These are phyloP conservation scores for Bathybates hornii DNA, from an alignment of 2,113 vertebrate species.

Conservation along the genomic window DNA sequence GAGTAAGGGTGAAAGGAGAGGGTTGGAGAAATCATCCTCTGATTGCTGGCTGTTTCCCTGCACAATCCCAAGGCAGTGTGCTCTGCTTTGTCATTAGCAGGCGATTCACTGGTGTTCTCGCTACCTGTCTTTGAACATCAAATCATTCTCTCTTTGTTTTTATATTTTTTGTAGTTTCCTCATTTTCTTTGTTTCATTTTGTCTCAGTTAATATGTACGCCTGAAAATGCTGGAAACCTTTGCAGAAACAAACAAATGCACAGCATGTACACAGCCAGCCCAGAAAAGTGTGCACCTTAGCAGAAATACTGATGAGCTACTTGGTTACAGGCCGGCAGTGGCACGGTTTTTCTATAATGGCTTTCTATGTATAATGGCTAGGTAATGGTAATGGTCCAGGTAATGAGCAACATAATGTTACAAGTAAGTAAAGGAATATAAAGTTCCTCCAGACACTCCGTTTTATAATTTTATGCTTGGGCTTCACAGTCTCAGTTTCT, in stretches of 20 bases:
- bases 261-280: background rate
- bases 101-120: conserved; percentile 22
- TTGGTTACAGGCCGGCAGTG: conserved; percentile 44
- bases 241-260: conserved; percentile 32
- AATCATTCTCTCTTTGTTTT: conserved; percentile 9
- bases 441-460: conserved; percentile 6
- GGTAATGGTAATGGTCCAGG: conserved; percentile 41
- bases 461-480: conserved; percentile 24
- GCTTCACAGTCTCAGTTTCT: background rate
- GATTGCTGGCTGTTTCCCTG: conserved; percentile 33
- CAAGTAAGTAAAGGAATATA: conserved; percentile 37
- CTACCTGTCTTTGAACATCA: conserved; percentile 32
- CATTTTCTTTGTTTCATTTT: background rate
- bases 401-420: conserved; percentile 58
- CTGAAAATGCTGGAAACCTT: conserved; percentile 27
- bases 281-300: conserved; percentile 48
- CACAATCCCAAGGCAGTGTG: conserved; percentile 32
- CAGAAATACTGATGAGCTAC: conserved; percentile 65
- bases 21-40: conserved; percentile 33
- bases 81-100: conserved; percentile 15
- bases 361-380: conserved; percentile 42
- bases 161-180: background rate
- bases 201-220: background rate
- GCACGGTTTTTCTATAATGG: conserved; percentile 46
- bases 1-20: conserved; percentile 10